These are phyloP conservation scores for Gnatocerus cornutus DNA, from an alignment of 2,888 invertebrate species.

Conservation along the genomic window DNA sequence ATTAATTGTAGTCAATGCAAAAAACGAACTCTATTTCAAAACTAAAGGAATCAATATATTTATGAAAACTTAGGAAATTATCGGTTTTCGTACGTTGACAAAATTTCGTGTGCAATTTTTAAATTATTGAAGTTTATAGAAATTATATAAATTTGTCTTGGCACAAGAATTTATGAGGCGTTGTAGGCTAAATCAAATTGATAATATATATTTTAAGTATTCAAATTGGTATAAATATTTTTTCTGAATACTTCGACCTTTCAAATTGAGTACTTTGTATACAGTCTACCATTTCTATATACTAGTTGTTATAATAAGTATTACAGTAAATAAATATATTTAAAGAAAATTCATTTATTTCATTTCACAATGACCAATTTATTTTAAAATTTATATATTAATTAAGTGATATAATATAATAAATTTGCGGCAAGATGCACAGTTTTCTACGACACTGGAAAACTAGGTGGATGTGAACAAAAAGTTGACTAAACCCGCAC, in stretches of 20 bases:
- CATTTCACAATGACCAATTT: not conserved
- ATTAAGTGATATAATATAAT: not conserved
- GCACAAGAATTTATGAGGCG: slow-evolving; percentile 57
- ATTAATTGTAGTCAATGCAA: slow-evolving; percentile 54
- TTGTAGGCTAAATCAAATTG: slow-evolving; percentile 58
- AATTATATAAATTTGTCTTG: slow-evolving; percentile 52
- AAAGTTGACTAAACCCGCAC: too few relatives aligned
- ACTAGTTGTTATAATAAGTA: slow-evolving; percentile 60
- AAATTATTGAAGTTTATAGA: slow-evolving; percentile 46
- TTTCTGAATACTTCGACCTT: slow-evolving; percentile 57
- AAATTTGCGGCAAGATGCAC: not conserved
- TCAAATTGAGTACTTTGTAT: slow-evolving; percentile 61
- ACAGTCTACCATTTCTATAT: slow-evolving; percentile 64
- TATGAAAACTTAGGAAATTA: slow-evolving; percentile 41
- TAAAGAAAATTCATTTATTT: slow-evolving; percentile 42
- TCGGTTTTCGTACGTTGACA: slow-evolving; percentile 27
- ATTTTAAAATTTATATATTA: not conserved
- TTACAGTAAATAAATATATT: slow-evolving; percentile 55
- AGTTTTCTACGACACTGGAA: too few relatives aligned
- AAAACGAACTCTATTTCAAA: slow-evolving; percentile 17
- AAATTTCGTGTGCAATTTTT: slow-evolving; percentile 55
- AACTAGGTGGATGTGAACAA: too few relatives aligned
- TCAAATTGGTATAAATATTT: slow-evolving; percentile 42
- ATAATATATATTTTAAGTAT: slow-evolving; percentile 44
- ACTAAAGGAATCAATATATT: slow-evolving; percentile 40